Evolutionary conservation across 2,113 vertebrate genomes (phyloP), one percentile per base, ranked within the genome.

Genomic region (Monopterus albus): DNA sequence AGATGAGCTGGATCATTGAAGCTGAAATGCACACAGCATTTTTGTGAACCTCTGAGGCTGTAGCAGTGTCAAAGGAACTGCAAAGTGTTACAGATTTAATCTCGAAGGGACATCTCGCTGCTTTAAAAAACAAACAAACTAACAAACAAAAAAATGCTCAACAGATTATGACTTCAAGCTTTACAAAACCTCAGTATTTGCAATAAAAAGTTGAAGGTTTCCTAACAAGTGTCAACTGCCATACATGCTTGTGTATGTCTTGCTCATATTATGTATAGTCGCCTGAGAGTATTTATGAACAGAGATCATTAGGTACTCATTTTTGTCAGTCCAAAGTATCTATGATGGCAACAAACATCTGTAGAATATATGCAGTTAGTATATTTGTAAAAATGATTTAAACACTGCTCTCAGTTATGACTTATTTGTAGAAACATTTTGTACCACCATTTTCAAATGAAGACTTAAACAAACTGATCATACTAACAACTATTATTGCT

Each of bases 241-340:
- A 52, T 46, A 66, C 68, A 28, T 69, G 60, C 52, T 52, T 33
- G 38, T n/a, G 21, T 3, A 3, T 14, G 25, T 18, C 23, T 36
- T 15, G 13, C 29, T 46, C 28, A 59, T 26, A 21, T 62, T 72
- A 80, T 68, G 51, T 70, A 57, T 74, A 60, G 39, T 52, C 25
- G 29, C 10, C 7, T 9, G 42, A 76, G 28, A 62, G 53, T 60
- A 71, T 79, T 77, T 50, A 83, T 81, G 38, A 64, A 25, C 10
- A 1, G 15, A 26, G 20, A 72, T 25, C 5, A 35, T 29, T 9
- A 33, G 20, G 49, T 78, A n/a, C 35, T 40, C 5, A 1, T 18
- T 43, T 68, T 51, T 40, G 38, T 51, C 51, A 49, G 68, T 70
- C 43, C 18, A 59, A 59, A 39, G 14, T 33, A 3, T 45, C 25